Evolutionary conservation across 2,888 invertebrate genomes (phyloP).

Genomic region (Agriotes lineatus): DNA sequence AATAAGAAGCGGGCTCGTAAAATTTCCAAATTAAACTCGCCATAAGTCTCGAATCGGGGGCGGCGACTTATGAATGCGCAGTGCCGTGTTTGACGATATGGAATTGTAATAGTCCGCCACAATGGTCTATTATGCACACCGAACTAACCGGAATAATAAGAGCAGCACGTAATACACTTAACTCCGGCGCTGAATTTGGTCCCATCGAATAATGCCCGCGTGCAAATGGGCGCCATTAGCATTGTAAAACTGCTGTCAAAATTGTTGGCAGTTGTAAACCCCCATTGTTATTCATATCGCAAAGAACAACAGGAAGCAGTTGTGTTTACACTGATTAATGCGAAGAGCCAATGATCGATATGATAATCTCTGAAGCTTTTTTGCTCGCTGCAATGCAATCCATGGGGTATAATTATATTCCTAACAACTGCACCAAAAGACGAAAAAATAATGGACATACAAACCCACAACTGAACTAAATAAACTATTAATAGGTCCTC

Average conservation of each 20-base stretch:
- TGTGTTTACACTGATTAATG: too few species aligned
- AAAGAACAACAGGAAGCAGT: too few species aligned
- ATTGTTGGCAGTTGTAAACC: background rate
- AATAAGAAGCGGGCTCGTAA: constrained; percentile 18
- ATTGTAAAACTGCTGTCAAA: background rate
- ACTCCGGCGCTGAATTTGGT: constrained; percentile 9
- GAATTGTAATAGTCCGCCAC: constrained; percentile 47
- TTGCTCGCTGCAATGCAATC: too few species aligned
- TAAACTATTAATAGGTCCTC: too few species aligned
- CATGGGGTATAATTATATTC: too few species aligned
- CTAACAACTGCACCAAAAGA: too few species aligned
- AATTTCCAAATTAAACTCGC: constrained; percentile 20
- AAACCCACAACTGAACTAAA: too few species aligned
- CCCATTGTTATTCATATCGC: too few species aligned
- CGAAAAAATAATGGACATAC: too few species aligned
- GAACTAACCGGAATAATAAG: constrained; percentile 34
- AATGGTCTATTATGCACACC: constrained; percentile 48
- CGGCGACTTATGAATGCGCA: constrained; percentile 2
- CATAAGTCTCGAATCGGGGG: constrained; percentile 2
- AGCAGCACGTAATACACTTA: constrained; percentile 23
- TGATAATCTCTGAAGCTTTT: too few species aligned
- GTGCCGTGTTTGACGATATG: constrained; percentile 11
- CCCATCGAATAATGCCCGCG: background rate
- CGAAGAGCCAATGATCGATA: too few species aligned
- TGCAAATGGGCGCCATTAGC: background rate